These are phyloP conservation scores for Tetraodon nigroviridis DNA, from an alignment of 2,113 vertebrate species.

Conservation along the genomic window DNA sequence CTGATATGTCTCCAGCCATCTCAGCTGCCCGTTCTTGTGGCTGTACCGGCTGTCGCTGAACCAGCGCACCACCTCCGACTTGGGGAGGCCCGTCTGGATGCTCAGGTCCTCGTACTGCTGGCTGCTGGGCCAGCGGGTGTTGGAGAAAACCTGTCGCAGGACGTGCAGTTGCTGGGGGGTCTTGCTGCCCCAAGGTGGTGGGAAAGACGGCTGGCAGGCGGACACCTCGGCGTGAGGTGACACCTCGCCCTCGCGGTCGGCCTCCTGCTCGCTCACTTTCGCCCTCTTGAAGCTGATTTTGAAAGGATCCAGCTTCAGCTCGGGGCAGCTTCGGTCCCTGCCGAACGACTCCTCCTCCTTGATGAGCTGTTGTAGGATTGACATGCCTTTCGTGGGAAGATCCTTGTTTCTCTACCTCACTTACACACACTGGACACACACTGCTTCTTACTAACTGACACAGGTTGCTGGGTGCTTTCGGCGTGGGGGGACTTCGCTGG, in stretches of 20 bases:
- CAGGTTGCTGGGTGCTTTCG: slow-evolving; percentile 71
- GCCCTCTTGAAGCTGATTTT: slow-evolving; percentile 91
- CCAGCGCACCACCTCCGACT: slow-evolving; percentile 91
- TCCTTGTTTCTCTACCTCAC: slow-evolving; percentile 62
- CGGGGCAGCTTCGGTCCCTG: slow-evolving; percentile 54
- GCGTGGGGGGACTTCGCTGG: slow-evolving; percentile 66
- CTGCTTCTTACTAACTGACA: too few relatives aligned
- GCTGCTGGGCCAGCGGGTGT: slow-evolving; percentile 87
- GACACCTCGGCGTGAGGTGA: slow-evolving; percentile 63
- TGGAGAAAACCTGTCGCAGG: slow-evolving; percentile 86
- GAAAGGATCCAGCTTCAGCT: slow-evolving; percentile 85
- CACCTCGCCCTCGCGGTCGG: slow-evolving; percentile 61
- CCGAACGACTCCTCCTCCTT: slow-evolving; percentile 72
- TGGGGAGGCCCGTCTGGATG: slow-evolving; percentile 82
- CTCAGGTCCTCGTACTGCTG: slow-evolving; percentile 85
- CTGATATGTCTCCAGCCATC: slow-evolving; percentile 88
- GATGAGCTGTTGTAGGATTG: slow-evolving; percentile 66
- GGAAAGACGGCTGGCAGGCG: slow-evolving; percentile 49
- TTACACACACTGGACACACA: too few relatives aligned
- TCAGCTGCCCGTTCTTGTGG: slow-evolving; percentile 88
- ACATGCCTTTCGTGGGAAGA: slow-evolving; percentile 69
- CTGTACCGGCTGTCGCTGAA: slow-evolving; percentile 90
- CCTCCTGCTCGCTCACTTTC: slow-evolving; percentile 80
- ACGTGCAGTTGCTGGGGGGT: slow-evolving; percentile 85
- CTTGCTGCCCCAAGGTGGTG: slow-evolving; percentile 76